phyloP scores from a whole-genome alignment of 2,797 vertebrate species.

The Adelosebastes latens region DNA sequence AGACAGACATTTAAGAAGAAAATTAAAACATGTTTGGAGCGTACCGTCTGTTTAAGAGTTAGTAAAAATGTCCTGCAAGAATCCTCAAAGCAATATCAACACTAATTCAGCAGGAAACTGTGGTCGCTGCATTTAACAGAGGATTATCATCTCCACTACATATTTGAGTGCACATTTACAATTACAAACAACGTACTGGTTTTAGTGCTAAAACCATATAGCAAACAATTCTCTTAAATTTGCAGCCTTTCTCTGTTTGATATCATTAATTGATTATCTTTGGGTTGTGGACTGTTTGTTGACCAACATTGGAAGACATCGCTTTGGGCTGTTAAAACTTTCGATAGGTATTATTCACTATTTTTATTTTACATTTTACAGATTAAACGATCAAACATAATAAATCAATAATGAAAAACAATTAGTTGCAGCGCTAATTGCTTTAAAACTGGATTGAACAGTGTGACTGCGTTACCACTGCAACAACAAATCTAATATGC shows the following conservation, averaged over 20 bases:
- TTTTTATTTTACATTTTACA: not conserved
- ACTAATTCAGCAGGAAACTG: not conserved
- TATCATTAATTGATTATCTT: not conserved
- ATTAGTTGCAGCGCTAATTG: not conserved
- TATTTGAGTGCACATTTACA: not conserved
- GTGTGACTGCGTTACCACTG: constrained; percentile 1
- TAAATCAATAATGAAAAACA: not conserved
- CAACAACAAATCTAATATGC: not conserved
- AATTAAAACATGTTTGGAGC: not conserved
- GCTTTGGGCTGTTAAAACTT: not conserved
- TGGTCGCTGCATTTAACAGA: not conserved
- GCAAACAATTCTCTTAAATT: not conserved
- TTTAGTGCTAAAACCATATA: not conserved
- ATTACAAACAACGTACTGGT: not conserved
- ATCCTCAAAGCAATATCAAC: not conserved
- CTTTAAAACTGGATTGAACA: not conserved
- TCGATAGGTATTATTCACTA: not conserved
- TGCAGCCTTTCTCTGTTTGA: not conserved
- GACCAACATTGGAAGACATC: constrained; percentile 41
- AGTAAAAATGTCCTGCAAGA: not conserved
- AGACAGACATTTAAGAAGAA: not conserved
- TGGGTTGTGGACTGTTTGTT: constrained; percentile 3
- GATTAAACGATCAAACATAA: not conserved
- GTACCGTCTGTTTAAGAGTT: not conserved
- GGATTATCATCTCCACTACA: not conserved